Evolutionary conservation across 2,113 vertebrate species (phyloP), one percentile per base, ranked within the genome.

Genomic region (Pluvialis apricaria): DNA sequence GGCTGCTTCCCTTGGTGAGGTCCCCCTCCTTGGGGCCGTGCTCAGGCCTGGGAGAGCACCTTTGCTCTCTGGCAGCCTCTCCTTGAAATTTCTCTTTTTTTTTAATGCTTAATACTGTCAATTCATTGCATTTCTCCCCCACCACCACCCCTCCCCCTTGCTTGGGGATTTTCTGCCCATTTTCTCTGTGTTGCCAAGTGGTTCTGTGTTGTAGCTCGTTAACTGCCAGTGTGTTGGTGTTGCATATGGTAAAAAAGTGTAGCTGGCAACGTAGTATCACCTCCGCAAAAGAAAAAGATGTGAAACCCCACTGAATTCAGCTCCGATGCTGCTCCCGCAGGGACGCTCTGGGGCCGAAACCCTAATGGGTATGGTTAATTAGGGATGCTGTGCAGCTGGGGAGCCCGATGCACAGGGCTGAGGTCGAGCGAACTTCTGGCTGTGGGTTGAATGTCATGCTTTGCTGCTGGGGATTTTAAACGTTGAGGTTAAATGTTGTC

Each of bases 221-320:
- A 94, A 90, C 96, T 96, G 89, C 92, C 94, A 97, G 94, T n/a
- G 86, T 96, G 92, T 97, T 97, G 96, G 95, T 95, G 94, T 95
- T 95, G 82, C 94, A 94, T 95, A 94, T 94, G 94, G 92, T 94
- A 94, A 95, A 94, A 94, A 96, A 95, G 86, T 7, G 14, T 96
- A 97, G 84, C 82, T 95, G 89, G 94, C 94, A 95, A 87, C 2
- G 87, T 96, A 95, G 95, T 97, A 97, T 95, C 96, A 96, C 95
- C 92, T 97, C 95, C 44, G 60, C 91, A 96, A 90, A 91, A 94
- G 66, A 78, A 65, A 92, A 89, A 87, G 70, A 94, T 87, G 96
- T 55, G 82, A 94, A 95, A 89, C 45, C 40, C 45, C 11, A 28
- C 70, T 55, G 91, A 94, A 95, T 92, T 89, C 78, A 90, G 51